Evolutionary conservation across 2,888 invertebrate genomes (phyloP).

Genomic region (Mactromeris polynyma): DNA sequence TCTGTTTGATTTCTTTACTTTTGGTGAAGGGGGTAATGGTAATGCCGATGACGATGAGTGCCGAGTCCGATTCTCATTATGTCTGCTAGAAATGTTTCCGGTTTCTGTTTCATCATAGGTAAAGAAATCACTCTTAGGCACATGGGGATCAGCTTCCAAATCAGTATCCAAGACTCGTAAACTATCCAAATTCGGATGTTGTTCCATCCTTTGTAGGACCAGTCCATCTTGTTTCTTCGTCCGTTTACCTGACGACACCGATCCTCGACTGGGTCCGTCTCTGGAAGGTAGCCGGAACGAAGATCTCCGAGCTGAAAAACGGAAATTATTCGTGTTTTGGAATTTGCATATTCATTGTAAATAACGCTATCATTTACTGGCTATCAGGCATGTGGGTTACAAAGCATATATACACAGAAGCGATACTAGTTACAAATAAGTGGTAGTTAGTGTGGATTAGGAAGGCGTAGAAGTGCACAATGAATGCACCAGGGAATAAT

Average conservation of each 20-base stretch:
- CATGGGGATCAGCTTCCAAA: constrained; percentile 36
- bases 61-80: constrained; percentile 32
- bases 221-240: background rate
- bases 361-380: no score
- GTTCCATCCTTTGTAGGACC: background rate
- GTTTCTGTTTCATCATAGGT: constrained; percentile 28
- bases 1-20: background rate
- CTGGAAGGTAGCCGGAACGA: constrained; percentile 37
- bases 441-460: no score
- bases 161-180: constrained; percentile 4
- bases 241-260: background rate
- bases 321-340: background rate
- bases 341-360: no score
- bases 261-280: constrained; percentile 7
- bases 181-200: background rate
- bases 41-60: constrained; percentile 38
- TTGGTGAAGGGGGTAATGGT: constrained; percentile 7
- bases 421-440: no score
- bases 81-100: constrained; percentile 30
- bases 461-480: no score
- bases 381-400: no score
- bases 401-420: no score
- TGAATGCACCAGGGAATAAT: no score
- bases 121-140: constrained; percentile 47
- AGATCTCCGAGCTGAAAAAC: constrained; percentile 38